Conservation (phyloP, 2,113 vertebrate genomes). For the Eurypyga helias region DNA sequence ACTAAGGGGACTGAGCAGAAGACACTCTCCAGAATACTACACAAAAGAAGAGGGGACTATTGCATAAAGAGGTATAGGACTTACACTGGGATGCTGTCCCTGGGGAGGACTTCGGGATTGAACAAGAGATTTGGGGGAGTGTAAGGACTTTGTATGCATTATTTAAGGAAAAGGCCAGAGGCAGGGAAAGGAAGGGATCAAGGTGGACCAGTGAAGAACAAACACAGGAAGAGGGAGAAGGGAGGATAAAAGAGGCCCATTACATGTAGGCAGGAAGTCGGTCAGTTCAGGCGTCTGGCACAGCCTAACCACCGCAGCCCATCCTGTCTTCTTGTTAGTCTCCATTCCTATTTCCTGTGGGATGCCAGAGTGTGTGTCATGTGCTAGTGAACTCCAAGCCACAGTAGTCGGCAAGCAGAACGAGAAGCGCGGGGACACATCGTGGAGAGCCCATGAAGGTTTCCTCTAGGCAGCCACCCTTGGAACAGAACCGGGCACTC, state of each 20-base stretch:
- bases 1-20: not conserved
- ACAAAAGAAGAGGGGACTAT: not conserved
- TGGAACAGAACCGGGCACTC: not conserved
- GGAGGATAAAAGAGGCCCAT: not conserved
- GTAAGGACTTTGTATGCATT: not conserved
- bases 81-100: not conserved
- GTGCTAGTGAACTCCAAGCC: not conserved
- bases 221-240: not conserved
- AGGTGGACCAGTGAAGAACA: not conserved
- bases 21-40: not conserved
- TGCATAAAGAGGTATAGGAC: not conserved
- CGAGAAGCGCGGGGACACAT: not conserved
- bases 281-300: not conserved
- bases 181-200: not conserved
- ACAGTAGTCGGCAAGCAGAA: not conserved
- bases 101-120: not conserved
- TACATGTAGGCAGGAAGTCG: not conserved
- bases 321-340: not conserved
- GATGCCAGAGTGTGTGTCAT: not conserved
- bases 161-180: not conserved
- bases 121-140: not conserved
- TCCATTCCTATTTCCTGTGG: not conserved
- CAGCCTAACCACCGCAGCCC: not conserved
- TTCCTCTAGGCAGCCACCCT: not conserved
- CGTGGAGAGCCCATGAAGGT: not conserved